Conservation (phyloP, 2,888 invertebrate species). For the Chorisops tibialis region DNA sequence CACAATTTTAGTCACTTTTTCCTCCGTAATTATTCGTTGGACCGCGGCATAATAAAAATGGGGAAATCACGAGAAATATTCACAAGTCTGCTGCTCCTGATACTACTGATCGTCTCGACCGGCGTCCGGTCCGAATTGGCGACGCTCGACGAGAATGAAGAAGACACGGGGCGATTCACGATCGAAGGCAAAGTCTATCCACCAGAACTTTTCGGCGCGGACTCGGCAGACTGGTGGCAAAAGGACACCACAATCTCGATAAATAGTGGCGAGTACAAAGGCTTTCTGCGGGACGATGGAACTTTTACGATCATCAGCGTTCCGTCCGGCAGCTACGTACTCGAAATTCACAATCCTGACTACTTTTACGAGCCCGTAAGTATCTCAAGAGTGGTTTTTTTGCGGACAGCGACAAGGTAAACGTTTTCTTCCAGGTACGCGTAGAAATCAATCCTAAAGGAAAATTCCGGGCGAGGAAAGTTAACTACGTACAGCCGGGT, state of each 20-base stretch:
- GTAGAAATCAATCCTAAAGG: slow-evolving; percentile 98
- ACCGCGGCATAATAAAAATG: not conserved
- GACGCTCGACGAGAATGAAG: slow-evolving; percentile 48
- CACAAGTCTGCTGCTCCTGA: not conserved
- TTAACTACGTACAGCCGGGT: slow-evolving; percentile 90
- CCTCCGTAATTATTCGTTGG: not conserved
- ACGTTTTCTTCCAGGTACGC: slow-evolving; percentile 51
- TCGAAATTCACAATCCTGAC: slow-evolving; percentile 89
- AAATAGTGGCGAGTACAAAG: slow-evolving; percentile 85
- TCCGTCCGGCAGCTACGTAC: slow-evolving; percentile 87
- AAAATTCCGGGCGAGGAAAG: slow-evolving; percentile 90
- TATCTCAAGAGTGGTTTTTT: slow-evolving; percentile 3
- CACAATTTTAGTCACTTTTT: not conserved
- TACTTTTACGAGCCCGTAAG: slow-evolving; percentile 85
- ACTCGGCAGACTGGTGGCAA: slow-evolving; percentile 72
- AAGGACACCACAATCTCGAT: slow-evolving; percentile 73
- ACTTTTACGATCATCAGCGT: slow-evolving; percentile 84
- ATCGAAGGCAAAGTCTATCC: slow-evolving; percentile 81
- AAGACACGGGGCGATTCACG: slow-evolving; percentile 60
- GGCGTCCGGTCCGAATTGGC: not conserved
- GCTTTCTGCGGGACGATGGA: slow-evolving; percentile 88
- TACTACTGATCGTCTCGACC: not conserved
- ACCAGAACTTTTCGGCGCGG: slow-evolving; percentile 59
- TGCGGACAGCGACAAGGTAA: not conserved
- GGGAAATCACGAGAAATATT: slow-evolving; percentile 2